A percentile compares a stretch with the other conserved stretches of the same genome.
Evolutionary conservation across 2,113 vertebrate species (phyloP).

Genomic region (Hippocampus barbouri): DNA sequence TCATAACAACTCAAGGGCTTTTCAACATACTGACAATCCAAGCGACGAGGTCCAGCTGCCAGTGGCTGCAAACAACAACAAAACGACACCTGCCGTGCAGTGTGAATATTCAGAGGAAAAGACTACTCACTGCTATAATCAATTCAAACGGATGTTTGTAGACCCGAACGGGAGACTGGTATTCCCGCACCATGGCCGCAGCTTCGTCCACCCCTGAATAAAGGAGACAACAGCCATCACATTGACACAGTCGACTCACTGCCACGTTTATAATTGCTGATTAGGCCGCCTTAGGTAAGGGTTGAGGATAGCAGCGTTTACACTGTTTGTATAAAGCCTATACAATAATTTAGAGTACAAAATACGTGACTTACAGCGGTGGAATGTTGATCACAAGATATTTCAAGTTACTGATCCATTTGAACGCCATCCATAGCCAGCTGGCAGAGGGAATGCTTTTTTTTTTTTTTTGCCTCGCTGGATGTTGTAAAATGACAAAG

Average conservation of each 20-base stretch:
- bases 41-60: not conserved
- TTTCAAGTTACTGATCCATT: not conserved
- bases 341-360: not conserved
- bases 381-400: not conserved
- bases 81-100: not conserved
- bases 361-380: constrained; percentile 18
- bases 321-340: not conserved
- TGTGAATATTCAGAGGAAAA: not conserved
- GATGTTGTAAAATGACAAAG: not conserved
- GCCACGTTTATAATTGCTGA: not conserved
- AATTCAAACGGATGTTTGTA: constrained; percentile 94
- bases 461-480: not conserved
- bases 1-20: not conserved
- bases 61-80: not conserved
- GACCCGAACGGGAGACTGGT: constrained; percentile 92
- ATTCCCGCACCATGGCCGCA: constrained; percentile 91
- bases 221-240: not conserved
- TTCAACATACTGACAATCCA: not conserved
- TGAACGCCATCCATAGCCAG: not conserved
- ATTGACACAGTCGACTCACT: not conserved
- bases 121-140: constrained; percentile 90
- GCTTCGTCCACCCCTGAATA: constrained; percentile 6
- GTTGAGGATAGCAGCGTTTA: not conserved
- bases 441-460: not conserved
- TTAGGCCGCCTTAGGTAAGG: not conserved